A percentile compares a stretch with the other conserved stretches of the same genome.
Evolutionary conservation across 1,140 invertebrate genomes (phyloP).

Genomic region (Bombus picipes): DNA sequence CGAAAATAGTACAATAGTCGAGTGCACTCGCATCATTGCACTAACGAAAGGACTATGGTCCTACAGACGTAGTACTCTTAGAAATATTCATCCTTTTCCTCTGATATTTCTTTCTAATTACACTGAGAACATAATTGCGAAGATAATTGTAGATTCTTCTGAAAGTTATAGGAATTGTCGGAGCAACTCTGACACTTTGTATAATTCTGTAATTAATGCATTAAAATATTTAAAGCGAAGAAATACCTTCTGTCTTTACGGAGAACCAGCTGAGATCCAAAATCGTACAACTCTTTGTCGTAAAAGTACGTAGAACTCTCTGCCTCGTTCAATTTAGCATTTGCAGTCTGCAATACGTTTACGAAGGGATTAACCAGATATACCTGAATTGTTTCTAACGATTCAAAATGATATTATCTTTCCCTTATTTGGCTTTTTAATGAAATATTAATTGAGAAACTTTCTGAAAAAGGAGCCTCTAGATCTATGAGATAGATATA

Average conservation of each 20-base stretch:
- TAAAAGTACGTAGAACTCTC: conserved; percentile 69
- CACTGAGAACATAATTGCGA: too few relatives aligned
- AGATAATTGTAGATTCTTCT: too few relatives aligned
- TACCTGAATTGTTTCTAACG: background rate
- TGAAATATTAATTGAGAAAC: background rate
- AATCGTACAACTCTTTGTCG: conserved; percentile 68
- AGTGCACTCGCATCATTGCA: too few relatives aligned
- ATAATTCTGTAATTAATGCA: too few relatives aligned
- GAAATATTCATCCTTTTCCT: too few relatives aligned
- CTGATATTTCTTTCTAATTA: too few relatives aligned
- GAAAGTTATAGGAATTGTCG: too few relatives aligned
- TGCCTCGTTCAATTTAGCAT: conserved; percentile 50
- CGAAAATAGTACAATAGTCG: too few relatives aligned
- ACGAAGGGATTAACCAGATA: background rate
- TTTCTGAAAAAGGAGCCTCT: background rate
- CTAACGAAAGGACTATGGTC: too few relatives aligned
- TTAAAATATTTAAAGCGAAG: background rate
- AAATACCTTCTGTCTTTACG: conserved; percentile 64
- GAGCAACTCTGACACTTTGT: too few relatives aligned
- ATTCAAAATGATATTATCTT: background rate
- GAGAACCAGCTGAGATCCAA: conserved; percentile 70
- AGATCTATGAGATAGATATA: background rate
- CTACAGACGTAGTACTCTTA: too few relatives aligned
- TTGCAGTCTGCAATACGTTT: conserved; percentile 51
- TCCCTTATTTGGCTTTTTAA: background rate